Evolutionary conservation across 1,140 invertebrate genomes (phyloP), one percentile per base, ranked within the genome.

Genomic region (Phortica variegata): DNA sequence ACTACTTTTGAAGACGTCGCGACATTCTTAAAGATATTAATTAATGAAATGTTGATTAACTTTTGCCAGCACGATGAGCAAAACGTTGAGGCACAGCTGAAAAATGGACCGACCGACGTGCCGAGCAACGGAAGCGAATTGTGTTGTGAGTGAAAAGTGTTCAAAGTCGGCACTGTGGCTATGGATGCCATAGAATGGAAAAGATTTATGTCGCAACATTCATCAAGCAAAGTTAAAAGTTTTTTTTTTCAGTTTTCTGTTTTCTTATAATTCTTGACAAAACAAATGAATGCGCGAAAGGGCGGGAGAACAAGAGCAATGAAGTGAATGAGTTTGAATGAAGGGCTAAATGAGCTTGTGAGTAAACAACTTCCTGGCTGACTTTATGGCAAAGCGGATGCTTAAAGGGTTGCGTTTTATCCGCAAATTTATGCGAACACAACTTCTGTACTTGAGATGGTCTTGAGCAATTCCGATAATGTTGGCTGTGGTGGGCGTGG

Each of bases 41-140:
- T 69, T 69, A 69, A 69, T 69, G 65, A 70, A 69, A 69, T 69
- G 65, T 69, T 69, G 65, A 69, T 69, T 69, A 69, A 69, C 65
- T 69, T 69, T 69, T 69, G 65, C 65, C 65, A 69, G 58, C 44
- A 66, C 49, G 54, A 16, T 13, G 31, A 34, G 32, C 13, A 6
- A 4, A 8, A 15, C n/a, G 6, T 15, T n/a, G 32, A 13, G 6
- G 26, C 36, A n/a, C 43, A 36, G 32, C n/a, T 32, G 36, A 33
- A 29, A 12, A 44, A 20, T 16, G 31, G 33, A 26, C 20, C 47
- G 41, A 13, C 20, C 40, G 31, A 16, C n/a, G 21, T 7, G 17
- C 33, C 19, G 17, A 36, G 5, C 32, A 39, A 38, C 48, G 32
- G 42, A 43, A 39, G 54, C 46, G 20, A 43, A 44, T 52, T 20